Base-by-base conservation (phyloP, 2,888 invertebrate genomes). In the Notodonta dromedarius region DNA sequence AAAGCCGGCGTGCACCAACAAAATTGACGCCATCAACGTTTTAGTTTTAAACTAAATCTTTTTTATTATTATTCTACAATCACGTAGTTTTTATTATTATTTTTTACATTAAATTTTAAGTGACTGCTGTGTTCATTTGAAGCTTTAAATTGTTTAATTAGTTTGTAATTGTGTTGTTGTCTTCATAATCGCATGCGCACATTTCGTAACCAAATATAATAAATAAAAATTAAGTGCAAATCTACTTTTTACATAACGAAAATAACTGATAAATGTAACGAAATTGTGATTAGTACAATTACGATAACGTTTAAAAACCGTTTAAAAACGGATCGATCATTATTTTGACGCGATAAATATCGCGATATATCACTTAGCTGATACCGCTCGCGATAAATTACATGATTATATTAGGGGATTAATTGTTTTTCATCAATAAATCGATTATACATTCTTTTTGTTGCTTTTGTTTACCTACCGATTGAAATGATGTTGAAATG, bases 281-380 rank as follows among this genome's bases (percentile, higher is more conserved):
- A 51, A 56, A 39, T 24, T 50, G 12, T 48, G 48, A 50, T 50
- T n/a, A n/a, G n/a, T 32, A 32, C 32, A 32, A 52, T 52, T 52
- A 52, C 7, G 16, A 16, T 50, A 16, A 52, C 44, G 14, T 39
- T 48, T 48, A 53, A 59, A 73, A 82, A 79, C 68, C 87, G 84
- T 87, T 88, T 88, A 86, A 87, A 83, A 78, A 81, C 70, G 80
- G 77, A 85, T 88, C 80, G 66, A 85, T 88, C 85, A 83, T 76
- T 11, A 56, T 63, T 73, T 72, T 66, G 78, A 78, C 76, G 66
- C 50, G 62, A 59, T 63, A 55, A 55, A 35, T 32, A 32, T 52
- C 32, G 52, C 11, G 24, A 51, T 24, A 51, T 9, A 5, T 61
- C 50, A 55, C 11, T 51, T 35, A 3, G 16, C 0, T 46, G 40